These are phyloP conservation scores for Aphelenchoides besseyi DNA, from an alignment of 1,140 invertebrate genomes.

Conservation along the genomic window DNA sequence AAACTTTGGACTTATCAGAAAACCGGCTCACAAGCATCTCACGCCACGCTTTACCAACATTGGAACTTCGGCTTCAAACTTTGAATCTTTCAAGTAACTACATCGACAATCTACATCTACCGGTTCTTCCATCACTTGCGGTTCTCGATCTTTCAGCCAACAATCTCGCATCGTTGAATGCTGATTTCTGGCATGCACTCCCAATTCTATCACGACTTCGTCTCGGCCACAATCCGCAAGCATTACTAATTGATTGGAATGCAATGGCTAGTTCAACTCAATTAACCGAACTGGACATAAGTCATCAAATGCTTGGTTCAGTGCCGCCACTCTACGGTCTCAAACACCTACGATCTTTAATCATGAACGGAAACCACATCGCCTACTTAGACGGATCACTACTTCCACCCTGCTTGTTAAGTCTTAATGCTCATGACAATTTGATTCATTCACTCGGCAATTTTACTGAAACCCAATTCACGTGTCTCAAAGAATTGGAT, in stretches of 20 bases:
- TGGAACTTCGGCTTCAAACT: constrained; percentile 21
- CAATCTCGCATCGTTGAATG: constrained; percentile 16
- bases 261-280: constrained; percentile 1
- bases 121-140: constrained; percentile 29
- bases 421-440: constrained; percentile 21
- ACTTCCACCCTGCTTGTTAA: constrained; percentile 15
- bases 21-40: constrained; percentile 24
- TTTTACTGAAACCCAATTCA: constrained; percentile 14
- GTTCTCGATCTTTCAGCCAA: constrained; percentile 31
- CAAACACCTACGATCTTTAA: constrained; percentile 16
- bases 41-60: constrained; percentile 27
- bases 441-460: constrained; percentile 20
- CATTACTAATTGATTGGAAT: constrained; percentile 12
- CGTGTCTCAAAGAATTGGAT: constrained; percentile 30
- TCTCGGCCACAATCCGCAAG: constrained; percentile 14
- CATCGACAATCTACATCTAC: constrained; percentile 1
- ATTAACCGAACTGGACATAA: constrained; percentile 28
- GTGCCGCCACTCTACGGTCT: constrained; percentile 29
- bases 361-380: constrained; percentile 8
- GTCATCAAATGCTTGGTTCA: constrained; percentile 22
- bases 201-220: constrained; percentile 28
- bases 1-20: constrained; percentile 33
- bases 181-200: constrained; percentile 21
- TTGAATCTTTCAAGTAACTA: constrained; percentile 29
- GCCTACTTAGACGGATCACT: constrained; percentile 14